A percentile compares a stretch with the other conserved stretches of the same genome.
phyloP scores from a whole-genome alignment of 2,113 vertebrate species.

The Riparia riparia region DNA sequence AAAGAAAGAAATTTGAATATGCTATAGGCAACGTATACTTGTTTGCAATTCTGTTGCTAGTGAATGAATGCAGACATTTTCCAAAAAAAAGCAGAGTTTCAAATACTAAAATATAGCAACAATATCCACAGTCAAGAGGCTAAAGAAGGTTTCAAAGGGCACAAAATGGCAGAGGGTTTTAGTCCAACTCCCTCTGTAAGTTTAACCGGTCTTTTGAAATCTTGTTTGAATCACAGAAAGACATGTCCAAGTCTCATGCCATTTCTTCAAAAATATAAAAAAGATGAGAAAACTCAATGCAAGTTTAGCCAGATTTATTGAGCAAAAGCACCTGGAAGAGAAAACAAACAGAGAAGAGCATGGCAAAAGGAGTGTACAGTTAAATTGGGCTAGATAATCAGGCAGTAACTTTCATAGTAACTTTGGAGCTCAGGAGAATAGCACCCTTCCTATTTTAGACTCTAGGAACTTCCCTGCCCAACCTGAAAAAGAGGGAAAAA shows the following conservation, averaged over 20 bases:
- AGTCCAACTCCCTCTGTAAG: background rate
- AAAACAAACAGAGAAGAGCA: background rate
- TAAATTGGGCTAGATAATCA: background rate
- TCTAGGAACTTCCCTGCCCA: background rate
- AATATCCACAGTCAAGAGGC: background rate
- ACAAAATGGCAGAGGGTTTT: background rate
- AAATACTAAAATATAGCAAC: background rate
- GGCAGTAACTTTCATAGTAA: background rate
- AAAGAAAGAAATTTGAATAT: background rate
- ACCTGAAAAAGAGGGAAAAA: background rate
- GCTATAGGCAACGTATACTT: background rate
- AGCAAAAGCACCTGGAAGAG: background rate
- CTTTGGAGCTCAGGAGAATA: background rate
- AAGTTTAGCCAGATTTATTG: background rate
- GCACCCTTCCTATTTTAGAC: background rate
- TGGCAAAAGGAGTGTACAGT: background rate
- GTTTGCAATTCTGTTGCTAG: background rate
- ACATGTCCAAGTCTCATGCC: fast-evolving
- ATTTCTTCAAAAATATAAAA: background rate
- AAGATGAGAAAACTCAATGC: background rate
- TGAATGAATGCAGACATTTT: background rate
- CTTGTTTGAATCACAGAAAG: background rate
- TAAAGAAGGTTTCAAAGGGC: background rate
- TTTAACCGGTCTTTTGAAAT: background rate
- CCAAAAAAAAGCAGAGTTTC: background rate